Evolutionary conservation across 2,113 vertebrate species (phyloP).

Genomic region (Pitta sordida): DNA sequence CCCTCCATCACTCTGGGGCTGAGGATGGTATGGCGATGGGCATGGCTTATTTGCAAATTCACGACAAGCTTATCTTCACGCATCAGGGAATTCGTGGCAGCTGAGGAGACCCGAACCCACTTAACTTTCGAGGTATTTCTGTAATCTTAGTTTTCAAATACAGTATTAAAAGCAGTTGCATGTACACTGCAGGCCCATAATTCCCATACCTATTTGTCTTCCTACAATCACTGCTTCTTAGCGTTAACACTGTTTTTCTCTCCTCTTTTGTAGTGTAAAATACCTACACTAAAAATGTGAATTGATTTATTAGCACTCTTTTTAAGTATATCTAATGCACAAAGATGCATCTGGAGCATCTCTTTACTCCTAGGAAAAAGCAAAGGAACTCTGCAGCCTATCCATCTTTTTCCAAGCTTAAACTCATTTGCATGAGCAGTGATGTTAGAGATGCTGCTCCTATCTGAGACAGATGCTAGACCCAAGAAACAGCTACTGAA

Average conservation of each 20-base stretch:
- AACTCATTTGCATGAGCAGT: background rate
- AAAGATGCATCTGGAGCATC: background rate
- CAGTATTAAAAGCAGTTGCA: background rate
- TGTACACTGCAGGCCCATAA: background rate
- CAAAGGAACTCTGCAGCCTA: background rate
- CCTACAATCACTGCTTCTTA: slow-evolving; percentile 7
- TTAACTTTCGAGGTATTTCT: no score
- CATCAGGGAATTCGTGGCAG: no score
- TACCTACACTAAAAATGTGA: background rate
- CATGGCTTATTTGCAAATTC: no score
- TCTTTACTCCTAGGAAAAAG: background rate
- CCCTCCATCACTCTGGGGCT: no score
- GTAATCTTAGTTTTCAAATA: background rate
- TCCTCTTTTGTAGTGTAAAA: slow-evolving; percentile 2
- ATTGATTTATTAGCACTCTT: slow-evolving; percentile 46
- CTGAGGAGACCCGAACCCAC: no score
- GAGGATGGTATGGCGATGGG: no score
- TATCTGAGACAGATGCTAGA: background rate
- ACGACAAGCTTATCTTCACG: no score
- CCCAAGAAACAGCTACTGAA: background rate
- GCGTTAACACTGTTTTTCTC: slow-evolving; percentile 3
- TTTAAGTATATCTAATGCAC: slow-evolving; percentile 8
- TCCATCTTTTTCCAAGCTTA: background rate
- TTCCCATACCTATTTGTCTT: background rate
- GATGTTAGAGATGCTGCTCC: background rate